Percentiles rank a stretch among this genome's conserved stretches.
Evolutionary conservation across 2,797 vertebrate genomes (phyloP).

Genomic region (Scarus forsteni): DNA sequence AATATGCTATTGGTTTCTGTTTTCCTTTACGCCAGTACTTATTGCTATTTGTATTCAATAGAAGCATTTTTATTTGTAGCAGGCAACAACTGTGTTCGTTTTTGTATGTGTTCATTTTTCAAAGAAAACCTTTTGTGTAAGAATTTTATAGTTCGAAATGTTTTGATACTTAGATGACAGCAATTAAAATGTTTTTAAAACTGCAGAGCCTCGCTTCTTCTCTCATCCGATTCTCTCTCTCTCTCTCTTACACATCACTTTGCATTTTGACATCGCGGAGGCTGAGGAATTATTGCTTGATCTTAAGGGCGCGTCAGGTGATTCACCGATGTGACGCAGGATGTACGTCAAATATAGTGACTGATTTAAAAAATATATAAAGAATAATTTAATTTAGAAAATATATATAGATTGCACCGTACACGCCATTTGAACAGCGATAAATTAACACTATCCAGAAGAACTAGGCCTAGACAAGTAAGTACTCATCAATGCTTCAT

Average conservation of each 20-base stretch:
- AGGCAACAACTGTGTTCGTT: slow-evolving; percentile 28
- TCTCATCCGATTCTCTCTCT: background rate
- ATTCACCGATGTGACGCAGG: slow-evolving; percentile 32
- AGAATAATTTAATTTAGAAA: too few relatives aligned
- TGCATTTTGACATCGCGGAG: background rate
- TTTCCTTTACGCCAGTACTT: slow-evolving; percentile 66
- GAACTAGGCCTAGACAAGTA: slow-evolving; percentile 24
- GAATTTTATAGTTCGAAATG: slow-evolving; percentile 68
- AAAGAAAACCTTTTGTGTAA: slow-evolving; percentile 28
- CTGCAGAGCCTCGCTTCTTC: background rate
- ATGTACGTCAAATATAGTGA: too few relatives aligned
- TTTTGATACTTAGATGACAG: slow-evolving; percentile 61
- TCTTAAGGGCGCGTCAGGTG: background rate
- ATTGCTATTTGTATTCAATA: slow-evolving; percentile 62
- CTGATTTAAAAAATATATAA: background rate
- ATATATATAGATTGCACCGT: background rate
- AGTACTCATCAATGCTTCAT: slow-evolving; percentile 6
- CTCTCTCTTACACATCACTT: slow-evolving; percentile 11
- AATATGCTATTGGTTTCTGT: slow-evolving; percentile 68
- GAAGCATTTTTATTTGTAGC: slow-evolving; percentile 62
- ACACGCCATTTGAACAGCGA: too few relatives aligned
- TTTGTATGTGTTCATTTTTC: slow-evolving; percentile 17
- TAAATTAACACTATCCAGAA: too few relatives aligned
- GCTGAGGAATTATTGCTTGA: background rate
- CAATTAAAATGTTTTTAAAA: slow-evolving; percentile 23